A percentile compares a stretch with the other conserved stretches of the same genome.
Evolutionary conservation across 2,797 vertebrate species (phyloP).

Genomic region (Oophaga sylvatica): DNA sequence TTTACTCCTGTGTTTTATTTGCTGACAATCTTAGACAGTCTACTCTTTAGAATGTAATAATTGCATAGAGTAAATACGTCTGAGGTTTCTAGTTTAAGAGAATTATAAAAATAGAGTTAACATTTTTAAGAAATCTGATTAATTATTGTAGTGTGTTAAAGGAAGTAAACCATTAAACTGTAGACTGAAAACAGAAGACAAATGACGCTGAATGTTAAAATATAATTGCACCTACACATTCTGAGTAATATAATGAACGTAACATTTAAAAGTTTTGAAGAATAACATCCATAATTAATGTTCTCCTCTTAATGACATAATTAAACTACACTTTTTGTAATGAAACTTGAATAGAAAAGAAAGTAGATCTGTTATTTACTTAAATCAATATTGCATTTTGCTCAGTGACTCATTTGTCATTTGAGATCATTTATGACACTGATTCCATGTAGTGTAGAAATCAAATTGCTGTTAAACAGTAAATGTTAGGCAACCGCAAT

Average conservation of each 20-base stretch:
- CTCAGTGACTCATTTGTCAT: not conserved
- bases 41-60: no score
- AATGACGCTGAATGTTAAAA: not conserved
- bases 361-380: conserved; percentile 17
- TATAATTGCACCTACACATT: conserved; percentile 24
- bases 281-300: conserved; percentile 27
- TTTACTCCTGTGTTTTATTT: not conserved
- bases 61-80: not conserved
- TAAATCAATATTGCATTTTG: conserved; percentile 4
- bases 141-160: not conserved
- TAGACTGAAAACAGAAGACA: not conserved
- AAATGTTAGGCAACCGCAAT: not conserved
- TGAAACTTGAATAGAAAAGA: conserved; percentile 23
- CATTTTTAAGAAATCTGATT: not conserved
- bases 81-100: not conserved
- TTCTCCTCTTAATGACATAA: conserved; percentile 25
- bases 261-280: conserved; percentile 4
- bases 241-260: conserved; percentile 13
- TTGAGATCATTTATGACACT: not conserved
- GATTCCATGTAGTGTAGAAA: not conserved
- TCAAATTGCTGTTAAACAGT: not conserved
- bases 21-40: no score
- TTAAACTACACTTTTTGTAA: conserved; percentile 21
- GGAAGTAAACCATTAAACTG: conserved; percentile 7
- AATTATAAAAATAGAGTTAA: not conserved